Evolutionary conservation across 2,797 vertebrate species (phyloP).

Genomic region (Acanthurus tractus): DNA sequence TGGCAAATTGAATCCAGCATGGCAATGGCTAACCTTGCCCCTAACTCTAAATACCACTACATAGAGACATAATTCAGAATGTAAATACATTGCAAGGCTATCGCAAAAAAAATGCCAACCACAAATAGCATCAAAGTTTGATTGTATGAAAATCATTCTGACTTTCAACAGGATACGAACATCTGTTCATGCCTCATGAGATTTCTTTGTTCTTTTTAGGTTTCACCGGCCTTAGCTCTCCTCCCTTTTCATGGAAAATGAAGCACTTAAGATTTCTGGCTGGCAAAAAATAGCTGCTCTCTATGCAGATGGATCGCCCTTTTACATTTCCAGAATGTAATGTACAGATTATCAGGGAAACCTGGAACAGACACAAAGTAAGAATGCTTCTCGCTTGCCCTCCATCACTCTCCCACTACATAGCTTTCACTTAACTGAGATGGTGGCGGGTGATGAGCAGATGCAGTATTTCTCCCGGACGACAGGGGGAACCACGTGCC

Average conservation of each 20-base stretch:
- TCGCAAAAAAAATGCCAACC: background rate
- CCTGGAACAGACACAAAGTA: slow-evolving; percentile 67
- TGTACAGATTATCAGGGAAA: slow-evolving; percentile 77
- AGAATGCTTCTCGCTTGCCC: slow-evolving; percentile 70
- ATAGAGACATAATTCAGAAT: background rate
- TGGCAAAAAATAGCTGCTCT: slow-evolving; percentile 68
- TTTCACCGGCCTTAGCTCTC: slow-evolving; percentile 94
- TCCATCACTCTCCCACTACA: slow-evolving; percentile 67
- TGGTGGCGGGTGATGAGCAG: slow-evolving; percentile 63
- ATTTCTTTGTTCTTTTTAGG: slow-evolving; percentile 79
- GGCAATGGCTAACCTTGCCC: background rate
- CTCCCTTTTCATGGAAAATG: slow-evolving; percentile 60
- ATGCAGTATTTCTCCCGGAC: slow-evolving; percentile 85
- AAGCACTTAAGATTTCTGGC: slow-evolving; percentile 82
- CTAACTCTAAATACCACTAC: background rate
- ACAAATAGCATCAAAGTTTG: slow-evolving; percentile 7
- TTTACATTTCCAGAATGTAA: slow-evolving; percentile 83
- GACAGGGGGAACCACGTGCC: slow-evolving; percentile 82
- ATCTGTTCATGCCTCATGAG: slow-evolving; percentile 19
- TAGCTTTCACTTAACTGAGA: slow-evolving; percentile 71
- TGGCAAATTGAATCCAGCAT: background rate
- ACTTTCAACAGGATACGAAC: background rate
- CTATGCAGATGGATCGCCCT: slow-evolving; percentile 64
- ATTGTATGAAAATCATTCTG: background rate
- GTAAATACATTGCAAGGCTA: background rate